Evolutionary conservation across 2,113 vertebrate species (phyloP), one percentile per base, ranked within the genome.

Genomic region (Dissostichus mawsoni): DNA sequence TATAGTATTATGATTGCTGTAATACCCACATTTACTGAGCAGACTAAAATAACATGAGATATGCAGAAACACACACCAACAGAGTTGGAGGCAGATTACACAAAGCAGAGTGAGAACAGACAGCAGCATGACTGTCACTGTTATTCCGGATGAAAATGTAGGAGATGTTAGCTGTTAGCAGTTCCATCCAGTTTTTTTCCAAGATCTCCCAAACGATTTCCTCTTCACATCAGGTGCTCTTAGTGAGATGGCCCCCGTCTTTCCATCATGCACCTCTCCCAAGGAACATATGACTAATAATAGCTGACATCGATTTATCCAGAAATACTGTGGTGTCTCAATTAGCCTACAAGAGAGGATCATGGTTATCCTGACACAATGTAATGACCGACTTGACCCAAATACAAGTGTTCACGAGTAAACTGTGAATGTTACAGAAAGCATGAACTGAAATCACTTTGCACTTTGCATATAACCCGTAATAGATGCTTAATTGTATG

Each of bases 291-390:
- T 12, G 12, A 47, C 41, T 86, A 74, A 80, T 76, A 86, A 84
- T 78, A 90, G 55, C 81, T 69, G 79, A 25, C 71, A 65, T 75
- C 65, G 45, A 76, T 86, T 79, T 79, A 50, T 57, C 55, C 65
- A 61, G 52, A 67, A 36, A 73, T n/a, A 74, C 11, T 16, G 11
- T 16, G 11, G 17, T 45, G 17, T 8, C 78, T 65, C 36, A 80
- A n/a, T 72, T 79, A 86, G 41, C 61, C 45, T 64, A 20, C 13
- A 72, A 44, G 70, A 20, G 17, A 36, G 50, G 25, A 5, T 78
- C 50, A 71, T 10, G 41, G 63, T 17, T 44, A 72, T 59, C 55
- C 41, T 68, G 45, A 17, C 6, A 18, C 6, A 57, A 53, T 20
- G 7, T 0, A 52, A 5, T 45, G 25, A 61, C 6, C 3, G 0